Base-by-base conservation (phyloP, 2,888 invertebrate genomes). In the Athripsodes cinereus region DNA sequence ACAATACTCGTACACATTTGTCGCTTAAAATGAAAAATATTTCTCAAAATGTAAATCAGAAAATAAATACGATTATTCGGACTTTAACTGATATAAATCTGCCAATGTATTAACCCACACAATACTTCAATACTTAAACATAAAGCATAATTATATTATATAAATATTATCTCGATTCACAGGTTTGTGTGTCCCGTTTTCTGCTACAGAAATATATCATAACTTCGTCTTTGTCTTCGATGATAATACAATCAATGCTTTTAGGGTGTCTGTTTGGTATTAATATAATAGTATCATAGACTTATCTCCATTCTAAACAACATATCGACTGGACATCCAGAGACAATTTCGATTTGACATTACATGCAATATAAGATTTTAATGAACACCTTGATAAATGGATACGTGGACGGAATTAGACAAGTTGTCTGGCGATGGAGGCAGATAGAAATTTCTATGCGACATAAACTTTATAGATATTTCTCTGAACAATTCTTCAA, bases 301-400 rank as follows among this genome's bases (percentile, higher is more conserved):
- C 22, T 22, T 55, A 55, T 51, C 50, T 55, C 55, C 50, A 46
- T 52, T 52, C 57, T 57, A 57, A 57, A 57, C 57, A 35, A 46
- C 31, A 22, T 22, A 26, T 26, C 26, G 2, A 51, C 40, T 56
- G 40, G 50, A 50, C 22, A 16, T 50, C 50, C 21, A 18, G 50
- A 20, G 50, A 50, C 50, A 50, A 26, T 50, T 50, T 22, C 2
- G 18, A 8, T 50, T 50, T 50, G 50, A 26, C 50, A 50, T 50
- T 22, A 50, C 50, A 50, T 50, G 50, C 50, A 22, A 50, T 26
- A 22, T 21, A 10, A 50, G 40, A 50, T n/a, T 26, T 50, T 50
- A 50, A 50, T 50, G 50, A 50, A 50, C 40, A 40, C 40, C 40
- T 40, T 40, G 40, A 40, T 40, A 40, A 40, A 40, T 40, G n/a